Conservation (phyloP, 2,113 vertebrate genomes). For the Nyctereutes procyonoides region DNA sequence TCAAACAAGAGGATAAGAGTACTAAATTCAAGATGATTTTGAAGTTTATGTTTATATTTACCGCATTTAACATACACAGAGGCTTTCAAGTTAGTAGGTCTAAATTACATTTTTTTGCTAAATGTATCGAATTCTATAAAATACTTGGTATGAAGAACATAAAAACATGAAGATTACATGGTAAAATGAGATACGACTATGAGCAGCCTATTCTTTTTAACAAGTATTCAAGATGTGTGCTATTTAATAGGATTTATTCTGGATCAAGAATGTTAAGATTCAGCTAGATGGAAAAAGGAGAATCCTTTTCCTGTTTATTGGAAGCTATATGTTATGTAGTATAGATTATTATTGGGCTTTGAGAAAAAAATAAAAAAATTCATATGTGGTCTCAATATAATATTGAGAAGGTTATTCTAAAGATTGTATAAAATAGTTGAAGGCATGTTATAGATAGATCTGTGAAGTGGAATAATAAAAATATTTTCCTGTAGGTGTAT, state of each 20-base stretch:
- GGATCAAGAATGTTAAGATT: conserved; percentile 36
- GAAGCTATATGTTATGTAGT: conserved; percentile 4
- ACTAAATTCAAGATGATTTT: conserved; percentile 51
- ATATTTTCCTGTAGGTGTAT: conserved; percentile 21
- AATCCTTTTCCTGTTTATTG: neutral
- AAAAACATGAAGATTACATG: neutral
- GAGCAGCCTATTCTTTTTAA: neutral
- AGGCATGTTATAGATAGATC: neutral
- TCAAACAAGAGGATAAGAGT: neutral
- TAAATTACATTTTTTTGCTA: conserved; percentile 37
- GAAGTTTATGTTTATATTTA: conserved; percentile 42
- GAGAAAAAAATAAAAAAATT: neutral
- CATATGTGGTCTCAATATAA: conserved; percentile 19
- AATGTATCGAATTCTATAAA: neutral
- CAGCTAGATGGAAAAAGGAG: neutral
- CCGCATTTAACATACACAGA: conserved; percentile 20
- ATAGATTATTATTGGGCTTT: conserved; percentile 51
- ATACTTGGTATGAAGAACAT: conserved; percentile 10
- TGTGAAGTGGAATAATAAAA: conserved; percentile 44
- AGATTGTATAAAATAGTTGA: conserved; percentile 49
- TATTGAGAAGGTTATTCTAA: conserved; percentile 56
- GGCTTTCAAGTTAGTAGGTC: neutral
- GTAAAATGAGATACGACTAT: conserved; percentile 27
- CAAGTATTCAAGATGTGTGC: neutral
- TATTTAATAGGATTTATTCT: conserved; percentile 58